Evolutionary conservation across 2,113 vertebrate species (phyloP).

Genomic region (Nannobrachium achirus): DNA sequence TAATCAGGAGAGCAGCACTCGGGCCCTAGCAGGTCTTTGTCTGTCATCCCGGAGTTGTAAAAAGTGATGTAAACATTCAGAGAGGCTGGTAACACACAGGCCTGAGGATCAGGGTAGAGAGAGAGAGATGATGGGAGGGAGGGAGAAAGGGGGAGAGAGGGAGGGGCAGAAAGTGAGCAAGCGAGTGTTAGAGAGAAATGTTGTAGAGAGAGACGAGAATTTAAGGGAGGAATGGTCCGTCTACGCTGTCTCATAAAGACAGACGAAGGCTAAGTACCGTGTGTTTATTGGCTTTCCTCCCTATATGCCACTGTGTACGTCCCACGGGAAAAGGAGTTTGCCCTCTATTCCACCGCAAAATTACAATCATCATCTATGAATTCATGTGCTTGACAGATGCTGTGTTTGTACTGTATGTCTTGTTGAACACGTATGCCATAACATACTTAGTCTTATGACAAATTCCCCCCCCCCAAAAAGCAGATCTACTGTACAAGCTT

Average conservation of each 20-base stretch:
- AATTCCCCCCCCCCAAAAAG: neutral
- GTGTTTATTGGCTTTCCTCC: conserved; percentile 14
- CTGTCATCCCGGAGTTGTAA: conserved; percentile 69
- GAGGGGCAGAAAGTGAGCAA: neutral
- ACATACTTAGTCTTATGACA: no score
- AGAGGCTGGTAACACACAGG: conserved; percentile 44
- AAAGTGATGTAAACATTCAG: conserved; percentile 74
- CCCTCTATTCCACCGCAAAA: neutral
- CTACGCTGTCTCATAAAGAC: conserved; percentile 7
- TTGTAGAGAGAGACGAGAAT: neutral
- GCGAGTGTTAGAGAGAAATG: neutral
- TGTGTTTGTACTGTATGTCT: no score
- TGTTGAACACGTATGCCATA: no score
- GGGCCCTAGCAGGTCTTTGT: conserved; percentile 49
- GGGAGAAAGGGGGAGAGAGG: neutral
- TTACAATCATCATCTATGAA: no score
- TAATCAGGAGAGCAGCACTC: conserved; percentile 15
- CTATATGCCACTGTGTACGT: conserved; percentile 16
- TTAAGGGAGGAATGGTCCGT: neutral
- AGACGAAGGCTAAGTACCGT: conserved; percentile 21
- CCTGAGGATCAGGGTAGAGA: neutral
- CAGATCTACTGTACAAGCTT: neutral
- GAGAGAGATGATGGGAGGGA: neutral
- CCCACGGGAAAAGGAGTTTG: neutral
- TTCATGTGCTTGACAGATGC: no score